Evolutionary conservation across 2,888 invertebrate species (phyloP).

Genomic region (Lottia gigantea): DNA sequence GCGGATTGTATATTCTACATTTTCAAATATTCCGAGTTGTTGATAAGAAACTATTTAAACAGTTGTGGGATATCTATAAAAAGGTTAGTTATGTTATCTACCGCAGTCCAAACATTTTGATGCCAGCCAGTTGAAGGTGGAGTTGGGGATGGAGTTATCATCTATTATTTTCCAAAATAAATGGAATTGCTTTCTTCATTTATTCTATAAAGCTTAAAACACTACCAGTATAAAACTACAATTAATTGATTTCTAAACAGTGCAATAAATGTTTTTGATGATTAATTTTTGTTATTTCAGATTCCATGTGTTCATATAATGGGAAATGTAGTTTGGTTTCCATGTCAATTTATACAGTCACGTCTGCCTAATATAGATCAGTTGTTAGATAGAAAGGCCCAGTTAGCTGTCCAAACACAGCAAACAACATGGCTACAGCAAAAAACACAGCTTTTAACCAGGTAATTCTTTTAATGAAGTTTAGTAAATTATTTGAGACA

Average conservation of each 20-base stretch:
- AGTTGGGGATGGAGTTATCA: no score
- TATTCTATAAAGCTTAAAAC: no score
- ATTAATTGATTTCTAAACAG: no score
- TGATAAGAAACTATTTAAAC: conserved; percentile 82
- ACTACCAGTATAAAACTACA: no score
- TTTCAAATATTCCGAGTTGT: conserved; percentile 76
- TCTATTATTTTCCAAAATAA: no score
- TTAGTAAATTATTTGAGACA: no score
- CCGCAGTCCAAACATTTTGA: no score
- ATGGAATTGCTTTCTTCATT: no score
- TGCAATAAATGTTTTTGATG: no score
- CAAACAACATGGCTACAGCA: conserved; percentile 71
- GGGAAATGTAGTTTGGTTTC: conserved; percentile 87
- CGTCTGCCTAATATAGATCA: conserved; percentile 73
- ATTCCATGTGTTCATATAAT: conserved; percentile 82
- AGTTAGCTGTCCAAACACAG: conserved; percentile 67
- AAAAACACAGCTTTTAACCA: conserved; percentile 71
- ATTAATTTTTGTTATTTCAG: conserved; percentile 65
- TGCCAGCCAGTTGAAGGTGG: no score
- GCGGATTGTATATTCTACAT: conserved; percentile 68
- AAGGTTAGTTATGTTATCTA: conserved; percentile 72
- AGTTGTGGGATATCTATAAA: conserved; percentile 80
- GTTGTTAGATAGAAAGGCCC: conserved; percentile 70
- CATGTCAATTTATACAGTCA: conserved; percentile 82
- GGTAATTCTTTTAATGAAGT: conserved; percentile 42